Evolutionary conservation across 2,888 invertebrate species (phyloP).

Genomic region (Phanerotoma sp.): DNA sequence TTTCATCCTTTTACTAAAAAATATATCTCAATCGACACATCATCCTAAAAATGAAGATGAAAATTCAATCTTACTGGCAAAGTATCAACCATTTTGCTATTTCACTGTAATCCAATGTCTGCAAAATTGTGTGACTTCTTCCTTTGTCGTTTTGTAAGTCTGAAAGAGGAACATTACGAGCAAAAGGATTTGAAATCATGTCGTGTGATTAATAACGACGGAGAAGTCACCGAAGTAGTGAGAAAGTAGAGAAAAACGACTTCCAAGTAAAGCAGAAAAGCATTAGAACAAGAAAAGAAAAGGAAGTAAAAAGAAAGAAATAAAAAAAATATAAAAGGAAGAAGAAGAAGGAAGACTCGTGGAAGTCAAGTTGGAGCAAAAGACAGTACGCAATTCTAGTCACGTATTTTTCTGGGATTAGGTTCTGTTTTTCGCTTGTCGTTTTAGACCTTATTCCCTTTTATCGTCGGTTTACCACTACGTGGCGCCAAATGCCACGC

Average conservation of each 20-base stretch:
- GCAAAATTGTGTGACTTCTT: not conserved
- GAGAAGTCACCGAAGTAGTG: constrained; percentile 3
- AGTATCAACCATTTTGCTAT: constrained; percentile 8
- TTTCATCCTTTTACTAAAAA: not conserved
- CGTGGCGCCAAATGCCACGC: constrained; percentile 18
- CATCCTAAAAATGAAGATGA: constrained; percentile 13
- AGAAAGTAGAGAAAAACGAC: not conserved
- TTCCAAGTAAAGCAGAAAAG: constrained; percentile 1
- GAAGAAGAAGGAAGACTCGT: constrained; percentile 33
- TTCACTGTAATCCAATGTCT: not conserved
- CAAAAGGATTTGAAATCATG: not conserved
- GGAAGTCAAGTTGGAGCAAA: constrained; percentile 30
- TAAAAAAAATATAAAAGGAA: constrained; percentile 26
- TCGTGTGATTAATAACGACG: constrained; percentile 22
- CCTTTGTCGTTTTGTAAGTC: no score
- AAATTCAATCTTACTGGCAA: constrained; percentile 17
- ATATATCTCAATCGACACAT: constrained; percentile 20
- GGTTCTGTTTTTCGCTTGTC: constrained; percentile 46
- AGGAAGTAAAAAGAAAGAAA: constrained; percentile 13
- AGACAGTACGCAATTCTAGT: constrained; percentile 44
- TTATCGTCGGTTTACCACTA: constrained; percentile 22
- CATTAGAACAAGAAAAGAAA: constrained; percentile 18
- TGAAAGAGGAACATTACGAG: not conserved
- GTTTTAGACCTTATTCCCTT: constrained; percentile 28
- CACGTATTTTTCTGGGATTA: constrained; percentile 52